Evolutionary conservation across 2,113 vertebrate genomes (phyloP).

Genomic region (Odobenus rosmarus): DNA sequence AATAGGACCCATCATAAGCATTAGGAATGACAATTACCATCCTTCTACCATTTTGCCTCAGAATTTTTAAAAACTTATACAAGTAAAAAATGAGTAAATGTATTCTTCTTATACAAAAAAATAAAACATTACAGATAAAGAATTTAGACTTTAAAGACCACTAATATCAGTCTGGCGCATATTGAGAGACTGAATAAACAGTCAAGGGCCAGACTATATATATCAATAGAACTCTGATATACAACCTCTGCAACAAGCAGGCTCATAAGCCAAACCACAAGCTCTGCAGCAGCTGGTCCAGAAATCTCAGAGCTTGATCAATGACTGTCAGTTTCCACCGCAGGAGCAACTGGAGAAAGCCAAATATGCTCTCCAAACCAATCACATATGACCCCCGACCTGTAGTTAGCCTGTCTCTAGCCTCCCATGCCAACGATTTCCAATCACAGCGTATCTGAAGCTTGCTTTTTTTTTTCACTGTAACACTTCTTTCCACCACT

Average conservation of each 20-base stretch:
- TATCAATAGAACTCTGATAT: background rate
- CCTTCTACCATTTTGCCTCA: slow-evolving; percentile 11
- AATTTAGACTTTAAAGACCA: background rate
- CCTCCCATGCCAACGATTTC: background rate
- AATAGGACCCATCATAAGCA: background rate
- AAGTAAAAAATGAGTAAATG: background rate
- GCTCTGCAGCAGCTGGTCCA: background rate
- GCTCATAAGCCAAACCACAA: background rate
- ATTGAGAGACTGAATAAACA: background rate
- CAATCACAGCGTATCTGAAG: background rate
- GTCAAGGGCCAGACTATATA: background rate
- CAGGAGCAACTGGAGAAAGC: background rate
- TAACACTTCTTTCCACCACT: background rate
- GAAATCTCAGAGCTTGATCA: background rate
- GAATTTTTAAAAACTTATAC: background rate
- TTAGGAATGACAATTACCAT: background rate
- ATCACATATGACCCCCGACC: background rate
- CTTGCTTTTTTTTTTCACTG: background rate
- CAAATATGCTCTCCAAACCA: background rate
- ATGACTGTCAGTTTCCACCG: background rate
- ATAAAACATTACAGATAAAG: background rate
- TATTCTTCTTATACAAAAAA: background rate
- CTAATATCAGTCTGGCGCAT: background rate
- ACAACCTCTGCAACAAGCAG: background rate
- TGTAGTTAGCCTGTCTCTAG: background rate